A percentile compares a stretch with the other conserved stretches of the same genome.
Conservation (phyloP, 1,140 invertebrate species). For the Copidosoma floridanum region DNA sequence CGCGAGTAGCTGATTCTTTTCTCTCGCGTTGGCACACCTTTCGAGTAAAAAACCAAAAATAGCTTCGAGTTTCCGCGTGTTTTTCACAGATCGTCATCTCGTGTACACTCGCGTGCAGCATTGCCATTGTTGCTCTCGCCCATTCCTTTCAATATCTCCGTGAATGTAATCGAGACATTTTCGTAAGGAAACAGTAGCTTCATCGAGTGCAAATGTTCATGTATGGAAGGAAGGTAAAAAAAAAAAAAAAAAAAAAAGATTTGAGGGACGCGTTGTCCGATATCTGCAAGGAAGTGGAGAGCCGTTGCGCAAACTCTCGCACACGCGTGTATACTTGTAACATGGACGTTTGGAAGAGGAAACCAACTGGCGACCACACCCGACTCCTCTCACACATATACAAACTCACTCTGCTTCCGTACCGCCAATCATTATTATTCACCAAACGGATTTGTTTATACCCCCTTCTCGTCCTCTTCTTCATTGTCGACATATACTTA, state of each 20-base stretch:
- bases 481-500: not conserved
- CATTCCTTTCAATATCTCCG: too few relatives aligned
- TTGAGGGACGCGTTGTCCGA: too few relatives aligned
- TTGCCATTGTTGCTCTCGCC: too few relatives aligned
- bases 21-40: not conserved
- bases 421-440: conserved; percentile 31
- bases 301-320: not conserved
- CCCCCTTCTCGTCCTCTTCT: not conserved
- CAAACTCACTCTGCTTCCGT: too few relatives aligned
- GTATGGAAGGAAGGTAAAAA: too few relatives aligned
- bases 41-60: conserved; percentile 5
- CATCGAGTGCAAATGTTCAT: too few relatives aligned
- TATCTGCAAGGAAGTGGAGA: too few relatives aligned
- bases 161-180: too few relatives aligned
- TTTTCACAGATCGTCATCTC: not conserved
- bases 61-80: not conserved
- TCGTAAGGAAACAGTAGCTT: too few relatives aligned
- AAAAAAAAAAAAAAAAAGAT: too few relatives aligned
- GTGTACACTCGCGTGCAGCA: too few relatives aligned
- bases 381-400: conserved; percentile 22
- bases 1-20: too few relatives aligned
- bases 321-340: not conserved
- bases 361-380: conserved; percentile 20
- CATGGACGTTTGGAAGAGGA: not conserved
- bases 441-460: conserved; percentile 31